A percentile compares a stretch with the other conserved stretches of the same genome.
These are phyloP conservation scores for Okapia johnstoni DNA, from an alignment of 2,113 vertebrate genomes.

Conservation along the genomic window DNA sequence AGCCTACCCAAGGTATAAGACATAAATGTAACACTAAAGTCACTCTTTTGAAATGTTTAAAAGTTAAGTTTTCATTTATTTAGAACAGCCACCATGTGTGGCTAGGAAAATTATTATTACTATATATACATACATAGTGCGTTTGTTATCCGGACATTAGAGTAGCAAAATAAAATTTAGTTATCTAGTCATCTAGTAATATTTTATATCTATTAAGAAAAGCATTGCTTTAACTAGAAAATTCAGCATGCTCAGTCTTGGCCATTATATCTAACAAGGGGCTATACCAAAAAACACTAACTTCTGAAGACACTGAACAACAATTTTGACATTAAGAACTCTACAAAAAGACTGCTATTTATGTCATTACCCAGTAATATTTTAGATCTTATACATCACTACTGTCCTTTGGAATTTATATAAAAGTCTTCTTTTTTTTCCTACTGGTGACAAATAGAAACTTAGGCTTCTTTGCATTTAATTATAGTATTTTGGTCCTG, in stretches of 20 bases:
- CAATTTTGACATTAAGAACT: background rate
- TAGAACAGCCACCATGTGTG: background rate
- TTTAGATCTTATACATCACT: background rate
- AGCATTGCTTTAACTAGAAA: background rate
- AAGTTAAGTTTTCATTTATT: background rate
- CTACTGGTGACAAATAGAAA: background rate
- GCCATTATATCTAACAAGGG: background rate
- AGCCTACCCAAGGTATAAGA: background rate
- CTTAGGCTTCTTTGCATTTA: background rate
- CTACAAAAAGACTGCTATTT: background rate
- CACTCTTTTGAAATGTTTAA: background rate
- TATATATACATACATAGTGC: background rate
- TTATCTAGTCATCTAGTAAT: background rate
- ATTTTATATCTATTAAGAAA: background rate
- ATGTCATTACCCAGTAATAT: background rate
- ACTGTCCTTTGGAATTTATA: background rate
- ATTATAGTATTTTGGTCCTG: background rate
- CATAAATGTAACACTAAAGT: background rate
- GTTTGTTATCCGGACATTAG: background rate
- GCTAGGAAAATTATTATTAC: background rate
- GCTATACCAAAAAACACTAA: background rate
- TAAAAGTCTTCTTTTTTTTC: background rate
- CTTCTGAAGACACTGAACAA: background rate
- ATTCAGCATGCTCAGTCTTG: background rate
- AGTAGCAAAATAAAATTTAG: background rate